These are phyloP conservation scores for Sicus ferrugineus DNA, from an alignment of 2,888 invertebrate genomes.

Conservation along the genomic window DNA sequence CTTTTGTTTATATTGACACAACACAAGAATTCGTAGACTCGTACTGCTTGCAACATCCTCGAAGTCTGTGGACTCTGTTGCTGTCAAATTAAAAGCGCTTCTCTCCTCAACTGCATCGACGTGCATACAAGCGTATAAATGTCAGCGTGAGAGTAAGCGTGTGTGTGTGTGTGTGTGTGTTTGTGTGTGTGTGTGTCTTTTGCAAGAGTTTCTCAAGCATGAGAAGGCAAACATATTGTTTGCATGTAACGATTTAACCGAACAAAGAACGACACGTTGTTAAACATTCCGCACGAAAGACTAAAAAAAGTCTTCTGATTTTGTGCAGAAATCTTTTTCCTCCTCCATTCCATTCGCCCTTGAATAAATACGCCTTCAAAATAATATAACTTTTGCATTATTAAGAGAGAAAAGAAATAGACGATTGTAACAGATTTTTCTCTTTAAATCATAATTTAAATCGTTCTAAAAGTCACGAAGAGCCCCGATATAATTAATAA, in stretches of 20 bases:
- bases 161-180: not conserved
- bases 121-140: not conserved
- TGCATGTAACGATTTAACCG: not conserved
- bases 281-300: not conserved
- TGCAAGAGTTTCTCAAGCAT: not conserved
- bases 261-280: not conserved
- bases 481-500: not conserved
- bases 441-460: not conserved
- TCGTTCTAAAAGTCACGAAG: not conserved
- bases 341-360: no score
- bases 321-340: no score
- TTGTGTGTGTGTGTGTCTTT: not conserved
- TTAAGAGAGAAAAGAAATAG: not conserved
- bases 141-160: not conserved
- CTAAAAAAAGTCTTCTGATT: no score
- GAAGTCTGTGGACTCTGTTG: conserved; percentile 3
- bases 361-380: no score
- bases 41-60: not conserved
- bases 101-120: conserved; percentile 6
- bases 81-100: conserved; percentile 25
- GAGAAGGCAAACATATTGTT: conserved; percentile 27
- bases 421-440: not conserved
- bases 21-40: conserved; percentile 3
- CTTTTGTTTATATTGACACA: conserved; percentile 24
- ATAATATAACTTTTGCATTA: no score